Evolutionary conservation across 2,888 invertebrate genomes (phyloP), one percentile per base, ranked within the genome.

Genomic region (Candidula unifasciata): DNA sequence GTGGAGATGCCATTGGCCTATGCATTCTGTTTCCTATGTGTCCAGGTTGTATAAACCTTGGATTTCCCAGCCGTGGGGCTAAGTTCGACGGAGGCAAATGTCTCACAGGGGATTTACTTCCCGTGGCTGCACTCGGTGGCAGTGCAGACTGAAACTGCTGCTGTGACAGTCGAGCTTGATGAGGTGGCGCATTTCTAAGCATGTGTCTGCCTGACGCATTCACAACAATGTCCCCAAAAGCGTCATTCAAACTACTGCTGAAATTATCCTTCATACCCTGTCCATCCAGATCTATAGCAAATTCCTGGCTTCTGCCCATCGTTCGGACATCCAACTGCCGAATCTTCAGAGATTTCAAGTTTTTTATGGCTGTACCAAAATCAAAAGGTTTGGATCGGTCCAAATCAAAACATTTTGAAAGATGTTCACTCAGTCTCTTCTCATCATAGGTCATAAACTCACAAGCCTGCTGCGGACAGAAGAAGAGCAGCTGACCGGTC

Each of bases 401-500:
- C 6, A 77, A 35, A 81, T 85, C 73, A 69, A 30, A 80, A 30
- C 85, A 85, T 33, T 80, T 78, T 6, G 35, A 35, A 10, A 85
- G 60, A 77, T 85, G 85, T 18, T 85, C 81, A 57, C 76, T 77
- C 2, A 85, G 60, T 35, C 81, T 85, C 13, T 37, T 54, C 44
- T 85, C 85, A 64, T 85, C 80, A 24, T 85, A 85, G 0, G 85
- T 81, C 85, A 85, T 85, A 76, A 85, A 85, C 57, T 81, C 85
- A 78, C 85, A 85, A 10, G 27, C 57, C 30, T 81, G n/a, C 57
- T 85, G 81, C 52, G 85, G 85, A 37, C 85, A 85, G 66, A 85
- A 85, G 60, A 77, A 85, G 27, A 85, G 81, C 57, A 74, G 66
- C 52, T 85, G 85, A n/a, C 81, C 81, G 18, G 81, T 77, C 60